These are phyloP conservation scores for Tetragnatha montana DNA, from an alignment of 2,888 invertebrate species.

Conservation along the genomic window DNA sequence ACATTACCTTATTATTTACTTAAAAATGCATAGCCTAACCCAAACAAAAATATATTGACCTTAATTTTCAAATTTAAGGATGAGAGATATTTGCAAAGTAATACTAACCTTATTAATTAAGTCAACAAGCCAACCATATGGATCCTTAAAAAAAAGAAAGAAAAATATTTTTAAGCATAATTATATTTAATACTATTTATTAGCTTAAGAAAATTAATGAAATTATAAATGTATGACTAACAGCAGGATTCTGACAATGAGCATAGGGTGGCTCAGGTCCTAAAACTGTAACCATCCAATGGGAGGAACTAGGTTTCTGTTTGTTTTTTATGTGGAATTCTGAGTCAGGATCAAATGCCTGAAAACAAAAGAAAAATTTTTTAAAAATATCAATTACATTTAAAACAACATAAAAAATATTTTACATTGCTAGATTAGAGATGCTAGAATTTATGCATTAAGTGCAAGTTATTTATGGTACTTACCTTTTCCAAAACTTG, in stretches of 20 bases:
- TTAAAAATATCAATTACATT: neutral
- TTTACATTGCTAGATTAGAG: neutral
- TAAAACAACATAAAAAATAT: conserved; percentile 10
- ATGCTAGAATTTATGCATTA: neutral
- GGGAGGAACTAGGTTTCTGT: conserved; percentile 57
- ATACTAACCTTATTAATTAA: conserved; percentile 76
- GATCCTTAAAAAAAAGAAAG: conserved; percentile 73
- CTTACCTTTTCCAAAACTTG: conserved; percentile 75
- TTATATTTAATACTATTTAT: too few relatives aligned
- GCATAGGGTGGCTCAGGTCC: conserved; percentile 74
- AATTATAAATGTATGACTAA: conserved; percentile 1
- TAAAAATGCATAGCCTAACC: too few relatives aligned
- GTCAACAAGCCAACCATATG: conserved; percentile 78
- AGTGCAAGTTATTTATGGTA: neutral
- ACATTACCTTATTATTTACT: too few relatives aligned
- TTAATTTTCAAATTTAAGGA: neutral
- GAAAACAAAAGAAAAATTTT: conserved; percentile 46
- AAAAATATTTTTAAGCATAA: too few relatives aligned
- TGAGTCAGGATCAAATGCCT: conserved; percentile 77
- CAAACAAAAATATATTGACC: neutral
- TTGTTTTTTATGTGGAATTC: conserved; percentile 78
- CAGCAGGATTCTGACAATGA: conserved; percentile 70
- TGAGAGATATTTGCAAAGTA: conserved; percentile 4
- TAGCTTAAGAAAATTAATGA: too few relatives aligned
- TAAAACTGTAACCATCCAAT: conserved; percentile 75